phyloP scores from a whole-genome alignment of 1,140 invertebrate species.

The Lasioglossum baleicum region DNA sequence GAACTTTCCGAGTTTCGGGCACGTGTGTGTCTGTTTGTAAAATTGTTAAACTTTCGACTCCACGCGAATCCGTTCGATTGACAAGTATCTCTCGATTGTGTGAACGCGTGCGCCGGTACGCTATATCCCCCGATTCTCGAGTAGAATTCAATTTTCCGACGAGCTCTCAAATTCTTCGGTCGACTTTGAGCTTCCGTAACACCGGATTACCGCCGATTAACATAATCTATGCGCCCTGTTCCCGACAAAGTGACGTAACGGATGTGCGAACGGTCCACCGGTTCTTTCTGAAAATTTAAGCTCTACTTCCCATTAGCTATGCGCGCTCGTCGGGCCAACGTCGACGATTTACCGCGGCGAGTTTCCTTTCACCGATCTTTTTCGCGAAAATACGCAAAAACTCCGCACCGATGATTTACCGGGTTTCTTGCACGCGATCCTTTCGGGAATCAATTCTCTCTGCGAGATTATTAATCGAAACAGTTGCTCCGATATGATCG shows the following conservation, averaged over 20 bases:
- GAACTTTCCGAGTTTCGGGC: too few relatives aligned
- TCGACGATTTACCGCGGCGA: background rate
- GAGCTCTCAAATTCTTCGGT: too few relatives aligned
- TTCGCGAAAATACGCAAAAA: background rate
- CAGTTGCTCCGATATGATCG: too few relatives aligned
- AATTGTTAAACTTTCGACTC: too few relatives aligned
- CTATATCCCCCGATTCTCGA: too few relatives aligned
- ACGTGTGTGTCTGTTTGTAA: too few relatives aligned
- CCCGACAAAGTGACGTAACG: background rate
- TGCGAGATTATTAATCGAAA: too few relatives aligned
- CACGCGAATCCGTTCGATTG: too few relatives aligned
- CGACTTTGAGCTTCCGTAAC: background rate
- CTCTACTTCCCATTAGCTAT: conserved; percentile 6
- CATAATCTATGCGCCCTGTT: background rate
- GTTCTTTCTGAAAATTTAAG: conserved; percentile 1
- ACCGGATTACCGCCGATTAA: background rate
- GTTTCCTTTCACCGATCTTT: conserved; percentile 14
- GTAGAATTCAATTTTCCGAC: too few relatives aligned
- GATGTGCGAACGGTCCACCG: background rate
- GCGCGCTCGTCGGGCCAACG: background rate
- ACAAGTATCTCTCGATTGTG: too few relatives aligned
- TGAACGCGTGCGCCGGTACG: too few relatives aligned
- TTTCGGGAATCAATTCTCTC: background rate
- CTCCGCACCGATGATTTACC: background rate
- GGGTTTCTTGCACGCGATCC: background rate